Conservation (phyloP, 2,888 invertebrate species). For the Synanthedon vespiformis region DNA sequence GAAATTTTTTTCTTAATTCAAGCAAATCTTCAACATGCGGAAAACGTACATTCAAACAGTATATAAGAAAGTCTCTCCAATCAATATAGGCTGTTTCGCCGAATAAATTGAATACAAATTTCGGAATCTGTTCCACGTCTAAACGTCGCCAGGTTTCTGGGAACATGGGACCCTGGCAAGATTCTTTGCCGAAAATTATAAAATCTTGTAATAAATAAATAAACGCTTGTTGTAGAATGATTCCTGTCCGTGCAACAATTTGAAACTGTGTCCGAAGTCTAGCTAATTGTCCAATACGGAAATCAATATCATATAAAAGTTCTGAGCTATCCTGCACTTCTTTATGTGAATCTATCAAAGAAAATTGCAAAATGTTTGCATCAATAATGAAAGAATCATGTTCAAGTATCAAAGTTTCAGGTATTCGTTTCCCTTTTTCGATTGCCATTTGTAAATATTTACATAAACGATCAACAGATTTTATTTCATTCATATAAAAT, state of each 20-base stretch:
- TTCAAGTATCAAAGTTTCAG: slow-evolving; percentile 56
- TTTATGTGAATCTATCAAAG: slow-evolving; percentile 16
- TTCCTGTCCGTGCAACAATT: slow-evolving; percentile 51
- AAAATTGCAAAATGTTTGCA: slow-evolving; percentile 49
- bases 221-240: slow-evolving; percentile 54
- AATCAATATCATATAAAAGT: slow-evolving; percentile 27
- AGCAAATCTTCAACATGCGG: slow-evolving; percentile 69
- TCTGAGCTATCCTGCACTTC: slow-evolving; percentile 18
- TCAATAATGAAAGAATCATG: slow-evolving; percentile 62
- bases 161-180: slow-evolving; percentile 40
- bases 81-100: slow-evolving; percentile 69
- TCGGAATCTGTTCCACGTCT: slow-evolving; percentile 48
- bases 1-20: slow-evolving; percentile 51
- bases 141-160: slow-evolving; percentile 50
- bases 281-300: slow-evolving; percentile 46
- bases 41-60: slow-evolving; percentile 66
- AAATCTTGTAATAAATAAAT: slow-evolving; percentile 67
- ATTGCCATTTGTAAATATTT: slow-evolving; percentile 63
- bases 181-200: slow-evolving; percentile 54
- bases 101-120: slow-evolving; percentile 57
- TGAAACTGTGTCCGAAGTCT: slow-evolving; percentile 43
- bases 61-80: slow-evolving; percentile 77
- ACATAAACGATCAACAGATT: slow-evolving; percentile 61
- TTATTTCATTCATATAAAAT: slow-evolving; percentile 52
- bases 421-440: slow-evolving; percentile 55